These are phyloP conservation scores for Perca flavescens DNA, from an alignment of 2,113 vertebrate species.

Conservation along the genomic window DNA sequence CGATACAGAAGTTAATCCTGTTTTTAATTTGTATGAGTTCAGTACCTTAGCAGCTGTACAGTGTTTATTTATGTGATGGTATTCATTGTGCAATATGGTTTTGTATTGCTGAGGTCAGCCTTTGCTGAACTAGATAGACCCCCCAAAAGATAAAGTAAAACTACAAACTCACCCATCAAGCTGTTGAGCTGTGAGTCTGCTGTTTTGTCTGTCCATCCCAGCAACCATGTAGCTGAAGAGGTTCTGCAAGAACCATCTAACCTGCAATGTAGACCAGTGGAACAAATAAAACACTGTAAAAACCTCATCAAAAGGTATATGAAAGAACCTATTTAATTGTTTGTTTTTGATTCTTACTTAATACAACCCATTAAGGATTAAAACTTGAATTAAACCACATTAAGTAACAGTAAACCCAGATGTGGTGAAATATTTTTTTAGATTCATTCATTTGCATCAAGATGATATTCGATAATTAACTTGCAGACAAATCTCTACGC, in stretches of 20 bases:
- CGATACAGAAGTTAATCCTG: background rate
- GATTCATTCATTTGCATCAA: background rate
- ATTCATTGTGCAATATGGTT: background rate
- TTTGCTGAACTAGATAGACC: background rate
- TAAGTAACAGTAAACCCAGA: background rate
- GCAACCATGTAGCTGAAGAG: background rate
- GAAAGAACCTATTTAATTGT: background rate
- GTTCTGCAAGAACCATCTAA: background rate
- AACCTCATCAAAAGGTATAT: background rate
- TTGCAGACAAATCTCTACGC: background rate
- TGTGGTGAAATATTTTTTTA: background rate
- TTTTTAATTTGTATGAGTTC: background rate
- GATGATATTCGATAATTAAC: conserved; percentile 2
- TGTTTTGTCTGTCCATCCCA: background rate
- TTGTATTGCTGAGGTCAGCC: conserved; percentile 44
- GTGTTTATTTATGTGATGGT: background rate
- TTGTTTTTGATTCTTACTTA: background rate
- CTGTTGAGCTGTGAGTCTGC: background rate
- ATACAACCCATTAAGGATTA: background rate
- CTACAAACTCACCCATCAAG: background rate
- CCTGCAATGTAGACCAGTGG: background rate
- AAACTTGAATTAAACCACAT: background rate
- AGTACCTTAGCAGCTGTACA: background rate
- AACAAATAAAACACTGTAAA: background rate
- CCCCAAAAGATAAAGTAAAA: background rate